These are phyloP conservation scores for Leptopterna dolabrata DNA, from an alignment of 2,888 invertebrate species.

Conservation along the genomic window DNA sequence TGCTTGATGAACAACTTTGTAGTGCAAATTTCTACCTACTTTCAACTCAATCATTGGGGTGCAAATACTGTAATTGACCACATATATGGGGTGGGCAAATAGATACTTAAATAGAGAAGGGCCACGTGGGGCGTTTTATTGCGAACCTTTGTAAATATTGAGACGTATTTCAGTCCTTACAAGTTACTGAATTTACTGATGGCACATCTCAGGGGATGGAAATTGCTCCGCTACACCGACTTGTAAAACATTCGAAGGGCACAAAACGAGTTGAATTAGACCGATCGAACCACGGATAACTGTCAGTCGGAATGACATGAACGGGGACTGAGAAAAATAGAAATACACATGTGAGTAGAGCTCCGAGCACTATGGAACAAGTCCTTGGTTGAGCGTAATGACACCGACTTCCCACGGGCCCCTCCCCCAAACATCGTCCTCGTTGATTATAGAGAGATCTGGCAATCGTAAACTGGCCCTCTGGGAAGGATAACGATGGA, in stretches of 20 bases:
- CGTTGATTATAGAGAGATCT: conserved; percentile 53
- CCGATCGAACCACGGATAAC: not conserved
- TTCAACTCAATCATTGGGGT: too few species aligned
- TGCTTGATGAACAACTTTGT: too few species aligned
- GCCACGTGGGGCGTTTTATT: too few species aligned
- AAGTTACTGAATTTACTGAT: too few species aligned
- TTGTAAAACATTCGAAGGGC: not conserved
- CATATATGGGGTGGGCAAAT: too few species aligned
- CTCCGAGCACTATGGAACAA: conserved; percentile 31
- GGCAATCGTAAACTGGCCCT: conserved; percentile 55
- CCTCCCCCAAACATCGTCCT: conserved; percentile 23
- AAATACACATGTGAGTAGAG: conserved; percentile 32
- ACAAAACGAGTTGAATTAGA: not conserved
- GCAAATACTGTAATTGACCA: too few species aligned
- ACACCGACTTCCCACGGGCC: conserved; percentile 53
- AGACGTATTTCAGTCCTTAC: too few species aligned
- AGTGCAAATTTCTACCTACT: too few species aligned
- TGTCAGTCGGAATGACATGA: not conserved
- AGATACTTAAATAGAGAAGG: too few species aligned
- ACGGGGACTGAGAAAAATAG: not conserved
- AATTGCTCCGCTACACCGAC: not conserved
- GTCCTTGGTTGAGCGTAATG: conserved; percentile 27
- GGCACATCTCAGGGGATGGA: not conserved
- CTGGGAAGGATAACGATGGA: conserved; percentile 50
- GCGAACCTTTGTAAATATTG: too few species aligned